Percentiles rank a stretch among this genome's conserved stretches.
These are phyloP conservation scores for Mercenaria mercenaria DNA, from an alignment of 1,140 invertebrate species.

Conservation along the genomic window DNA sequence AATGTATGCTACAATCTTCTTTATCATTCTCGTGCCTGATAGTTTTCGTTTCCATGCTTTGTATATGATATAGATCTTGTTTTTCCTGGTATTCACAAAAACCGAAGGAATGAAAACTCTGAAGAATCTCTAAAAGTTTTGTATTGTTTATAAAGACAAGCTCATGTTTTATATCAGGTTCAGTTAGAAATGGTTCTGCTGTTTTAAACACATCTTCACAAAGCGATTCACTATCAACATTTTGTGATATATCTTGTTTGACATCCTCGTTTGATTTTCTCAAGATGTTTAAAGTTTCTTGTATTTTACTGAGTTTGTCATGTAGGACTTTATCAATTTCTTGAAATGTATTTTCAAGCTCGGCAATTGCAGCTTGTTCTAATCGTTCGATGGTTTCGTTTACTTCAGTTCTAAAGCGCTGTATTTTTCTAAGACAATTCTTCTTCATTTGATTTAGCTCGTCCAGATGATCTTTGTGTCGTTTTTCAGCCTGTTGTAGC, in stretches of 20 bases:
- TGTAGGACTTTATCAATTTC: neutral
- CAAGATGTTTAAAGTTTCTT: neutral
- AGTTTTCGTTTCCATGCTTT: neutral
- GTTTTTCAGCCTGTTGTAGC: no score
- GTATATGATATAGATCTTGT: neutral
- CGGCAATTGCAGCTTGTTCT: neutral
- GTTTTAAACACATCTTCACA: neutral
- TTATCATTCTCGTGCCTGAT: neutral
- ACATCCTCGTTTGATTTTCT: no score
- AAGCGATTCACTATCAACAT: neutral
- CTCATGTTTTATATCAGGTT: neutral
- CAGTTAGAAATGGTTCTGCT: neutral
- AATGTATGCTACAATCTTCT: neutral
- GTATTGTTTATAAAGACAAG: neutral
- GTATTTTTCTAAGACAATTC: neutral
- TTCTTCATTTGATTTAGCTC: neutral
- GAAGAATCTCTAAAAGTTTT: neutral
- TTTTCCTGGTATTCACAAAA: neutral
- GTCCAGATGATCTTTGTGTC: no score
- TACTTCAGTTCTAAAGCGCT: neutral
- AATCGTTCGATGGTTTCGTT: neutral
- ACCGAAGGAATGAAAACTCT: neutral
- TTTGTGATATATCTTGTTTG: neutral
- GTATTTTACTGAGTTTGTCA: neutral
- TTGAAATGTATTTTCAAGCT: neutral